Base-by-base conservation (phyloP, 2,888 invertebrate genomes). In the Fragum fragum region DNA sequence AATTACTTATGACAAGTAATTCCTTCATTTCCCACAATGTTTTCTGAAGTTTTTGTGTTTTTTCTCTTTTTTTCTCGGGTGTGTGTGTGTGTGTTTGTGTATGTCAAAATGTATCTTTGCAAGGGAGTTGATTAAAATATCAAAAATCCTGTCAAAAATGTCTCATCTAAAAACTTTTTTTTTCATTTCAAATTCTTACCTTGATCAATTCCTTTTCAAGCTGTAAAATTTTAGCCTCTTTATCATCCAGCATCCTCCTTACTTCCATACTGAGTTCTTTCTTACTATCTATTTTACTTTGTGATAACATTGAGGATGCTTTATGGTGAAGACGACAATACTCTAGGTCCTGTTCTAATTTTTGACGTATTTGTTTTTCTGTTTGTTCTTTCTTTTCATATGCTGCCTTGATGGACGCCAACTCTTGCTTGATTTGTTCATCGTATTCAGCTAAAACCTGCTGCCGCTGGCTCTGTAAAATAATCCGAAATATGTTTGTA, bases 351-450 rank as follows among this genome's bases (percentile, higher is more conserved):
- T 96, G 96, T 94, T 98, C 98, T 29, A 98, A 96, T 93, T 98
- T 97, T 53, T 97, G 96, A 79, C 98, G 95, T 86, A 98, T 95
- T 93, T 97, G 97, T 89, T 97, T 96, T 95, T 98, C 97, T 59
- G 97, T 97, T 94, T 97, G 97, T 94, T 98, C 97, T 82, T 98
- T 96, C 88, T 97, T 96, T 92, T 98, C 98, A 90, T 97, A 97
- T 9, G 97, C 97, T 88, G 97, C 96, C 94, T 98, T 97, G 88
- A 98, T 95, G 73, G 97, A 97, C 21, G 96, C 96, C 82, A 98
- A 95, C 61, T 97, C 97, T 68, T 97, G 96, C 94, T 98, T 97
- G 81, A 98, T 95, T 86, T 98, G 97, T 81, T 96, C 96, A 80
- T 97, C 97, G 86, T 97, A 96, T 94, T 98, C 98, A 74, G 97